Evolutionary conservation across 1,140 invertebrate genomes (phyloP).

Genomic region (Lamellibrachia luymesi): DNA sequence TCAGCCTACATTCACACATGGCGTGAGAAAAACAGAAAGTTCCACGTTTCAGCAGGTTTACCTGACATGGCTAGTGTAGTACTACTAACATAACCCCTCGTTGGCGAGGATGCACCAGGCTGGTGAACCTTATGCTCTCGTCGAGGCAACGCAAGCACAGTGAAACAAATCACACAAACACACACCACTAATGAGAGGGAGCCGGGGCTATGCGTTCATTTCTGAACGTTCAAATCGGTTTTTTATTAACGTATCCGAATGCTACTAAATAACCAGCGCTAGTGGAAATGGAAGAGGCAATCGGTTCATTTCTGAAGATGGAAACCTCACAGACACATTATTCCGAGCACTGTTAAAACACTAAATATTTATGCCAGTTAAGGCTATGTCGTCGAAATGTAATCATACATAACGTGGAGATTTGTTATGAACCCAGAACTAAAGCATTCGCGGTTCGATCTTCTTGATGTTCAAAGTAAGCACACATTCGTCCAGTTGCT

Average conservation of each 20-base stretch:
- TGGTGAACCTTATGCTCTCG: not conserved
- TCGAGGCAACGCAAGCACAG: not conserved
- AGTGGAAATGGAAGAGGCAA: not conserved
- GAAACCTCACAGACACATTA: not conserved
- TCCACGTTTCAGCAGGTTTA: too few species aligned
- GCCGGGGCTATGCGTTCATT: not conserved
- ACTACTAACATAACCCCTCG: too few species aligned
- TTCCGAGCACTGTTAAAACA: not conserved
- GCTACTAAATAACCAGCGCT: not conserved
- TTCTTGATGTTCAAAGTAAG: not conserved
- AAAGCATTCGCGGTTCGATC: not conserved
- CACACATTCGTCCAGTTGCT: not conserved
- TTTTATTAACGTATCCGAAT: not conserved
- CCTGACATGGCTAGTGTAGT: too few species aligned
- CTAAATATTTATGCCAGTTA: not conserved
- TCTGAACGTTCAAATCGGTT: not conserved
- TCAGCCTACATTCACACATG: too few species aligned
- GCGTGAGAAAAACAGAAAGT: too few species aligned
- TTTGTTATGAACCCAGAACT: not conserved
- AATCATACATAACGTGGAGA: not conserved
- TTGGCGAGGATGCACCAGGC: not conserved
- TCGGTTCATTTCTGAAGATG: not conserved
- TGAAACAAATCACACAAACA: not conserved
- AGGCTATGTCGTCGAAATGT: not conserved
- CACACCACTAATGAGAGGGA: not conserved